Conservation (phyloP, 1,140 invertebrate species). For the Aphelinus atriplicis region DNA sequence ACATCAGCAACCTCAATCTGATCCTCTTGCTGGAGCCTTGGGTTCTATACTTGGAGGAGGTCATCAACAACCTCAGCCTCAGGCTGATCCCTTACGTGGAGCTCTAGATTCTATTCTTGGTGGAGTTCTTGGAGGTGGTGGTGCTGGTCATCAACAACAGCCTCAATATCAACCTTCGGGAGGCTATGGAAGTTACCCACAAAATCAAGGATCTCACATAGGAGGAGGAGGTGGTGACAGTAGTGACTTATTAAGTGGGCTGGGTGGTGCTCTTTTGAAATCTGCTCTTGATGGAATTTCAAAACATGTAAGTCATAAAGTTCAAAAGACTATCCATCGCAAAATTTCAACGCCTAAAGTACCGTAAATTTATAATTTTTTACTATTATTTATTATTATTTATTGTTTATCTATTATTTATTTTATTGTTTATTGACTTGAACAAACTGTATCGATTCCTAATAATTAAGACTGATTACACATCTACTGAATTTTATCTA, state of each 20-base stretch:
- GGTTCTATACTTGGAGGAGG: slow-evolving; percentile 55
- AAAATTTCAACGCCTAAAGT: slow-evolving; percentile 4
- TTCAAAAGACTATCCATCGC: background rate
- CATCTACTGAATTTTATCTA: too few relatives aligned
- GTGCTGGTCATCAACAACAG: slow-evolving; percentile 29
- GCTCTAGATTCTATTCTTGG: slow-evolving; percentile 56
- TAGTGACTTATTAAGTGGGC: slow-evolving; percentile 54
- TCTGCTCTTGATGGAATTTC: slow-evolving; percentile 57
- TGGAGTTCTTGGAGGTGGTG: slow-evolving; percentile 57
- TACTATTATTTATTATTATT: slow-evolving; percentile 2
- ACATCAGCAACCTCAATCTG: slow-evolving; percentile 41
- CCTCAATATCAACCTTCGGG: slow-evolving; percentile 39
- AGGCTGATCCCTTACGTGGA: slow-evolving; percentile 50
- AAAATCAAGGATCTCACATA: slow-evolving; percentile 41
- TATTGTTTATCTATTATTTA: background rate
- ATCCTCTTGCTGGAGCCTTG: slow-evolving; percentile 52
- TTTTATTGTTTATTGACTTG: background rate
- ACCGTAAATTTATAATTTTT: background rate
- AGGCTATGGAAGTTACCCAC: slow-evolving; percentile 47
- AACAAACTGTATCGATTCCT: too few relatives aligned
- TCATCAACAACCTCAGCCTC: slow-evolving; percentile 42
- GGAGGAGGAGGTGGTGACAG: slow-evolving; percentile 46
- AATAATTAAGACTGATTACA: too few relatives aligned
- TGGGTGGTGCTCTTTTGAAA: slow-evolving; percentile 57
- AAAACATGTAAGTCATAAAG: slow-evolving; percentile 52